phyloP scores from a whole-genome alignment of 2,888 invertebrate genomes.

The Lottia scabra region DNA sequence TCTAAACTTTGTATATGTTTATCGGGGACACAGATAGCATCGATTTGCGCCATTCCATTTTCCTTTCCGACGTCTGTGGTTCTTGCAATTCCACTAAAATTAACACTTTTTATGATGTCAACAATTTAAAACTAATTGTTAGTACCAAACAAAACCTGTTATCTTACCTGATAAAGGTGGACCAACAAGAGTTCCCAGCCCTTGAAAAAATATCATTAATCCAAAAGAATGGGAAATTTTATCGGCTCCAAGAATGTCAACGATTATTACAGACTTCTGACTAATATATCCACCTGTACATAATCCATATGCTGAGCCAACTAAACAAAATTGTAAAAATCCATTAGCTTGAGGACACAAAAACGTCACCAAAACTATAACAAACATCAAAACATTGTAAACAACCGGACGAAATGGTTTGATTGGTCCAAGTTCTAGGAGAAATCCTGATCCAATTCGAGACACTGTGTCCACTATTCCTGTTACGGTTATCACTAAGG shows the following conservation, averaged over 20 bases:
- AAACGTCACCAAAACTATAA: constrained; percentile 42
- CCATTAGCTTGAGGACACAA: constrained; percentile 37
- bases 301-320: constrained; percentile 47
- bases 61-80: too few species aligned
- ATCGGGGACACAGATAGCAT: too few species aligned
- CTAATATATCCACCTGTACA: constrained; percentile 53
- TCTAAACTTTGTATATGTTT: too few species aligned
- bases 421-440: constrained; percentile 43
- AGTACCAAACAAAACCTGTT: background rate
- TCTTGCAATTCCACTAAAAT: too few species aligned
- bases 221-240: constrained; percentile 54
- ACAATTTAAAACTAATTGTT: too few species aligned
- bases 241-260: constrained; percentile 55
- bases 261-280: constrained; percentile 57
- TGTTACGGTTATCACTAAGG: constrained; percentile 47
- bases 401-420: constrained; percentile 43
- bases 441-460: constrained; percentile 41
- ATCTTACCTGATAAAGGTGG: constrained; percentile 55
- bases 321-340: constrained; percentile 35
- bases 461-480: constrained; percentile 48
- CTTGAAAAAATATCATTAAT: constrained; percentile 51
- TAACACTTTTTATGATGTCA: too few species aligned
- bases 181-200: constrained; percentile 50
- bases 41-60: too few species aligned
- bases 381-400: constrained; percentile 49